A percentile compares a stretch with the other conserved stretches of the same genome.
These are phyloP conservation scores for Neoitamus cyanurus DNA, from an alignment of 2,888 invertebrate species.

Conservation along the genomic window DNA sequence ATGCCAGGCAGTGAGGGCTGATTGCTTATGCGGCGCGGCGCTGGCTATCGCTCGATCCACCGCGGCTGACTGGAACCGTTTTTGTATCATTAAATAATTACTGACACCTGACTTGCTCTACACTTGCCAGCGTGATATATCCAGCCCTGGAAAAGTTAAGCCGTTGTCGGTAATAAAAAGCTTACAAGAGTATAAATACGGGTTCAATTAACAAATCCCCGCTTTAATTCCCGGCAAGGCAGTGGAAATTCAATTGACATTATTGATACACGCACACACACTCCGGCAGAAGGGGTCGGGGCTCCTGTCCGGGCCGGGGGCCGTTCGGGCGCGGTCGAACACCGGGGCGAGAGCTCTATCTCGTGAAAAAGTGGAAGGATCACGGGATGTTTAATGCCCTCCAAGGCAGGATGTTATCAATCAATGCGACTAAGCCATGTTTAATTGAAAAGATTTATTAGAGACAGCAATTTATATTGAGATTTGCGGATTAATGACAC, in stretches of 20 bases:
- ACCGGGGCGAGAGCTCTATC: neutral
- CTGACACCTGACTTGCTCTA: neutral
- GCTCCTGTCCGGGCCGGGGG: neutral
- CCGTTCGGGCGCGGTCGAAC: neutral
- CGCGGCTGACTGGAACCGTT: neutral
- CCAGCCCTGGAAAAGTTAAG: conserved; percentile 10
- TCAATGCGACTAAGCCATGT: conserved; percentile 44
- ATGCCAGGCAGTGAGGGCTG: neutral
- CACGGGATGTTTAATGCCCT: conserved; percentile 40
- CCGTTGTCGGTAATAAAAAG: conserved; percentile 18
- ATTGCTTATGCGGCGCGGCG: neutral
- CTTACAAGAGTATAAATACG: conserved; percentile 31
- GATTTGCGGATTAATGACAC: conserved; percentile 42
- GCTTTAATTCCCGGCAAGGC: neutral
- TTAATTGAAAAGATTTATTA: conserved; percentile 48
- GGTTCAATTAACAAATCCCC: conserved; percentile 36
- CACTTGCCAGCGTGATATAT: neutral
- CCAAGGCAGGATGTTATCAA: conserved; percentile 42
- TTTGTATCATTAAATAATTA: conserved; percentile 32
- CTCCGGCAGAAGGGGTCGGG: neutral
- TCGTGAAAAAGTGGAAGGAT: conserved; percentile 43
- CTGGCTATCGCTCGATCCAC: neutral
- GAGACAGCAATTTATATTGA: conserved; percentile 47
- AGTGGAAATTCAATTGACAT: conserved; percentile 25
- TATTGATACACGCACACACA: conserved; percentile 25